These are phyloP conservation scores for Portunus trituberculatus DNA, from an alignment of 1,140 invertebrate species.

Conservation along the genomic window DNA sequence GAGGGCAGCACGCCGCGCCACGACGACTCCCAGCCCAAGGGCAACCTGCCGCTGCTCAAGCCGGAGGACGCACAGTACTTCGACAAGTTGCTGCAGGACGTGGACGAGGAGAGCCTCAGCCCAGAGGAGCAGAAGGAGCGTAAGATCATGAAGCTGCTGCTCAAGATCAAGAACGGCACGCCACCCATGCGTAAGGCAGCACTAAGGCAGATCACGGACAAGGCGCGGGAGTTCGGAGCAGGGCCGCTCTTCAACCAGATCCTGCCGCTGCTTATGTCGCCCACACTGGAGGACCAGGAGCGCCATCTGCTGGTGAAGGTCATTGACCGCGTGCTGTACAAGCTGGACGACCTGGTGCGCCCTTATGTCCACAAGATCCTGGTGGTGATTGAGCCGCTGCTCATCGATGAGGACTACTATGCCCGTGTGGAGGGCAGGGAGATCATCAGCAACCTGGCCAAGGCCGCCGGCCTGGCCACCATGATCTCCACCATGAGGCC, in stretches of 20 bases:
- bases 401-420: constrained; percentile 99
- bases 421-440: constrained; percentile 99
- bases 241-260: constrained; percentile 99
- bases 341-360: constrained; percentile 98
- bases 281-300: constrained; percentile 99
- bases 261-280: constrained; percentile 98
- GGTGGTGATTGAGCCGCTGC: constrained; percentile 98
- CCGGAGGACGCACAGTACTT: constrained; percentile 99
- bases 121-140: constrained; percentile 99
- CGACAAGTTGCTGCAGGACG: constrained; percentile 98
- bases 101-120: constrained; percentile 96
- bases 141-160: constrained; percentile 98
- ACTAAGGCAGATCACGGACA: constrained; percentile 98
- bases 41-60: constrained; percentile 98
- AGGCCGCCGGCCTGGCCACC: constrained; percentile 99
- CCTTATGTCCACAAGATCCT: constrained; percentile 99
- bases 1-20: constrained; percentile 89
- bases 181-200: constrained; percentile 99
- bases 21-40: constrained; percentile 98
- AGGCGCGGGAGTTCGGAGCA: constrained; percentile 98
- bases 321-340: constrained; percentile 99
- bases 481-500: constrained; percentile 99
- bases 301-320: constrained; percentile 99
- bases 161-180: constrained; percentile 99
- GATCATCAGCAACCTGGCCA: constrained; percentile 99